Base-by-base conservation (phyloP, 2,797 vertebrate genomes). In the Monodelphis domestica region DNA sequence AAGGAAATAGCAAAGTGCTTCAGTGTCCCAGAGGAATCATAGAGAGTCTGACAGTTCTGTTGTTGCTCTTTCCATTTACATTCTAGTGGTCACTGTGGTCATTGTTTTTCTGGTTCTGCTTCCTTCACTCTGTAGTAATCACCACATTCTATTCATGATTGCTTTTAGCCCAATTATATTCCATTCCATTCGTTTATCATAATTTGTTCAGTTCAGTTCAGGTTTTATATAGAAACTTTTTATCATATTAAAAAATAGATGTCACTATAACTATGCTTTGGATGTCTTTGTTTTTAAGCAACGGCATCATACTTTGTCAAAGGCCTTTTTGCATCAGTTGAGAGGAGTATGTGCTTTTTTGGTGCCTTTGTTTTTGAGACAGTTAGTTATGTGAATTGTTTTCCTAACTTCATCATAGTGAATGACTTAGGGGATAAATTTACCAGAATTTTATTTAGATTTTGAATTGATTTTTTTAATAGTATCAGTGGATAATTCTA, bases 251-350 rank as follows among this genome's bases (percentile, higher is more conserved):
- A 24, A 45, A 63, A n/a, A 38, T 63, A 26, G 11, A 53, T 38
- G 5, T 17, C 45, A 88, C 38, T 11, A 5, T 89, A 50, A 29
- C 51, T 50, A 38, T 54, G 53, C 28, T n/a, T 70, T 59, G 59
- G 15, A 63, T 29, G 52, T 38, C 78, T 91, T 91, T 91, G n/a
- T n/a, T 93, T 45, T 95, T 26, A 89, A 84, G 51, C 91, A 93
- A 70, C 54, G 28, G 59, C 95, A 15, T 59, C 57, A 63, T 91
- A 84, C 53, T 94, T 95, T 89, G 51, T 95, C 51, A 89, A 57
- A 91, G 38, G 21, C 5, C 33, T 56, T 89, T 63, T 91, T 91
- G 26, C 15, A 89, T 89, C 53, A 17, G 54, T 89, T 90, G 84
- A 78, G 53, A 45, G 87, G 89, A 93, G 63, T 45, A 33, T 70